Conservation (phyloP, 2,797 vertebrate species). For the Eospalax fontanierii region DNA sequence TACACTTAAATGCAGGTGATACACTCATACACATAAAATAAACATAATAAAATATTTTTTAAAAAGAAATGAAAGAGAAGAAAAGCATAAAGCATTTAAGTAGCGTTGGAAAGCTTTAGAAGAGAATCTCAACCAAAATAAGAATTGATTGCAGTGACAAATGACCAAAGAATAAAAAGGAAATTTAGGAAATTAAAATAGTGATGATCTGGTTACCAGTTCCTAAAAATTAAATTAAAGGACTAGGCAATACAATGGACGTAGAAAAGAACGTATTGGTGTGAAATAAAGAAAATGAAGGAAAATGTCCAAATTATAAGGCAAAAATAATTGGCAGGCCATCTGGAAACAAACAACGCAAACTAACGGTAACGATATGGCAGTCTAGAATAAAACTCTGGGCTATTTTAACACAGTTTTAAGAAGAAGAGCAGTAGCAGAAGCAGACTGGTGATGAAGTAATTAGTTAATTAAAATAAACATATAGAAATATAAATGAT, state of each 20-base stretch:
- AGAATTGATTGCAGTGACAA: not conserved
- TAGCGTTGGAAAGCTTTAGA: not conserved
- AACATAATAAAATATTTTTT: no score
- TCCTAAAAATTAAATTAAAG: not conserved
- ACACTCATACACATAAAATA: no score
- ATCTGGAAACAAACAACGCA: not conserved
- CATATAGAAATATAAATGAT: not conserved
- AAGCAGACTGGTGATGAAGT: not conserved
- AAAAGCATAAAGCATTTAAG: not conserved
- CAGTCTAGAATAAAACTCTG: not conserved
- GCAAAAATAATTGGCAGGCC: not conserved
- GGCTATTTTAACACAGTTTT: constrained; percentile 13
- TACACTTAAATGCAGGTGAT: no score
- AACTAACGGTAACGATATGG: not conserved
- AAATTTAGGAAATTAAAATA: not conserved
- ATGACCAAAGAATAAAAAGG: not conserved
- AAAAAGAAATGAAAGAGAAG: not conserved
- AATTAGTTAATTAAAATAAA: no score
- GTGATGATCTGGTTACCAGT: not conserved
- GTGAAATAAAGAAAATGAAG: not conserved
- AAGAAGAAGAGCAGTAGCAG: not conserved
- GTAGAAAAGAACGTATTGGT: not conserved
- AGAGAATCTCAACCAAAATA: not conserved
- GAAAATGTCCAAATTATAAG: not conserved
- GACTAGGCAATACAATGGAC: not conserved